Conservation (phyloP, 2,888 invertebrate species). For the Busseola fusca region DNA sequence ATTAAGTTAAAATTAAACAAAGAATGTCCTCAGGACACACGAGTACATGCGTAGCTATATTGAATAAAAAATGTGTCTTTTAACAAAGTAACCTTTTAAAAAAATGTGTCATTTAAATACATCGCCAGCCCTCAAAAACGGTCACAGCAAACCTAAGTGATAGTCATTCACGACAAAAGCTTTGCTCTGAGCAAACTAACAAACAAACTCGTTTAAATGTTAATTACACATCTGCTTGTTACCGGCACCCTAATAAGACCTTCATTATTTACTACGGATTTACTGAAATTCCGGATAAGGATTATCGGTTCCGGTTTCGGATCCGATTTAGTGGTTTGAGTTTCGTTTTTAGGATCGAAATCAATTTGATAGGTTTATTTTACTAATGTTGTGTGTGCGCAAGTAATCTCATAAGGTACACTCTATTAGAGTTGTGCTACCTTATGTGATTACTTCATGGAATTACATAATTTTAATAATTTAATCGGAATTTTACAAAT, state of each 20-base stretch:
- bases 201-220: conserved; percentile 11
- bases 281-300: neutral
- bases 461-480: neutral
- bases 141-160: neutral
- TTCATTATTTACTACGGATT: conserved; percentile 15
- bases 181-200: conserved; percentile 10
- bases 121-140: neutral
- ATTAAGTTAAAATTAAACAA: neutral
- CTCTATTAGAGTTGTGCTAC: neutral
- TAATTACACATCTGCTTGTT: conserved; percentile 30
- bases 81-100: too few relatives aligned
- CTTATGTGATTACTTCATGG: too few relatives aligned
- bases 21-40: neutral
- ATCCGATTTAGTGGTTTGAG: neutral
- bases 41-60: neutral
- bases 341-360: neutral
- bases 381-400: too few relatives aligned
- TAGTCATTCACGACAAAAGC: conserved; percentile 10
- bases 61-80: too few relatives aligned
- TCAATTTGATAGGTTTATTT: neutral
- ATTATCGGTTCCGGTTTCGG: conserved; percentile 2
- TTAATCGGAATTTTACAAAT: neutral
- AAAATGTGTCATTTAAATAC: neutral
- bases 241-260: conserved; percentile 33
- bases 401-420: neutral